A percentile compares a stretch with the other conserved stretches of the same genome.
phyloP scores from a whole-genome alignment of 2,888 invertebrate species.

The Sialis lutaria region DNA sequence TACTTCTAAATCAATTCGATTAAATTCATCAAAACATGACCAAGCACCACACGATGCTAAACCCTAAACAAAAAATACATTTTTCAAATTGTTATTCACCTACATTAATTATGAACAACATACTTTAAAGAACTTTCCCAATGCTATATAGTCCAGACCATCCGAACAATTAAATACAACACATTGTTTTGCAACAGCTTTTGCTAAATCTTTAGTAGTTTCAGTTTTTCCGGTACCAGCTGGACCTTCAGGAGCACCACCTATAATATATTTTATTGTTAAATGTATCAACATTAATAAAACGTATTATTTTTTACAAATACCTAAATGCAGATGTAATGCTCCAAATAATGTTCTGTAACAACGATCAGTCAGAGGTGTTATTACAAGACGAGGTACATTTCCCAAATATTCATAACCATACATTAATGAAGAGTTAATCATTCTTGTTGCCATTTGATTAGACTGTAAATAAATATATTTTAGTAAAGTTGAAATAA shows the following conservation, averaged over 20 bases:
- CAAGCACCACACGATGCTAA: conserved; percentile 86
- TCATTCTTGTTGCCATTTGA: conserved; percentile 61
- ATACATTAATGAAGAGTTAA: conserved; percentile 74
- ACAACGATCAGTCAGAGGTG: conserved; percentile 84
- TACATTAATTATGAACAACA: not conserved
- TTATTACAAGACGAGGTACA: conserved; percentile 73
- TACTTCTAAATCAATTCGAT: conserved; percentile 84
- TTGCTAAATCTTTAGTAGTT: conserved; percentile 89
- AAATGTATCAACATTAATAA: not conserved
- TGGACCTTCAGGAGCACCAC: conserved; percentile 33
- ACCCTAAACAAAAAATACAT: conserved; percentile 34
- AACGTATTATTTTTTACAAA: not conserved
- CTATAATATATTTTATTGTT: conserved; percentile 10
- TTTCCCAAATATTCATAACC: conserved; percentile 94
- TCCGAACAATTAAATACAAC: conserved; percentile 95
- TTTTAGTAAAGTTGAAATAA: not conserved
- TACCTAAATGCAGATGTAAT: conserved; percentile 65
- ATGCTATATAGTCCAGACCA: conserved; percentile 80
- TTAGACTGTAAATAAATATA: conserved; percentile 22
- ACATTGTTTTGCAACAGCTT: conserved; percentile 90
- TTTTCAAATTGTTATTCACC: not conserved
- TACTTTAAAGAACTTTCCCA: conserved; percentile 84
- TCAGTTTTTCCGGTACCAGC: conserved; percentile 70
- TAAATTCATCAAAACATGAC: conserved; percentile 95
- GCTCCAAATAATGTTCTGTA: conserved; percentile 88